Conservation (phyloP, 30 jellyfish, hydroid and myxozoan species). For the Pelagia noctiluca region DNA sequence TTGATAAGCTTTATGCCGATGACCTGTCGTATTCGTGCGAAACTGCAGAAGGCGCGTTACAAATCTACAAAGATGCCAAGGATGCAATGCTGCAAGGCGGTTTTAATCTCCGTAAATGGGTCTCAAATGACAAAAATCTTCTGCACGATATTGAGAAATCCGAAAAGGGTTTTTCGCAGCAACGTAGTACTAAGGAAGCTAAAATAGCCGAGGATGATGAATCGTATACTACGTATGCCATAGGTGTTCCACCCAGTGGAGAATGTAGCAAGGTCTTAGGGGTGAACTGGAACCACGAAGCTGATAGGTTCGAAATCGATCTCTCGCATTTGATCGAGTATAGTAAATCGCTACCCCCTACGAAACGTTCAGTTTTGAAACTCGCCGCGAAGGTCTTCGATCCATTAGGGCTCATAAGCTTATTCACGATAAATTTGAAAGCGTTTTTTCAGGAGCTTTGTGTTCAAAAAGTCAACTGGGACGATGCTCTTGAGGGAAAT, state of each 20-base stretch:
- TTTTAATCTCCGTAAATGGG: conserved; percentile 44
- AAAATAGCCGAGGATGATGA: conserved; percentile 22
- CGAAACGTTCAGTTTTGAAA: too few species aligned
- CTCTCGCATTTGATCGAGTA: too few species aligned
- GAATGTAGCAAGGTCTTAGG: conserved; percentile 21
- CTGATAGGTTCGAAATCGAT: too few species aligned
- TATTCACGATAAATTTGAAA: conserved; percentile 31
- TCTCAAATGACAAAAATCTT: conserved; percentile 5
- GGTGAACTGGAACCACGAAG: too few species aligned
- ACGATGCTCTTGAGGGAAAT: background rate
- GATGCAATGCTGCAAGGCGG: conserved; percentile 54
- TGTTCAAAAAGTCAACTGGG: conserved; percentile 42
- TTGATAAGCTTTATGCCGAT: conserved; percentile 30
- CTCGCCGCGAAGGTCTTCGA: too few species aligned
- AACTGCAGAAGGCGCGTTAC: conserved; percentile 22
- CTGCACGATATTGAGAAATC: conserved; percentile 7
- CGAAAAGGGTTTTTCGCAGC: background rate
- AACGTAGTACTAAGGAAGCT: background rate
- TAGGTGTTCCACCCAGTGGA: conserved; percentile 9
- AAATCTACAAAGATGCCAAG: background rate
- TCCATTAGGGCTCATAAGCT: conserved; percentile 55
- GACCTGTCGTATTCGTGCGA: conserved; percentile 18
- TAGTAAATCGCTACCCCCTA: too few species aligned
- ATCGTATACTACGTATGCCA: conserved; percentile 21
- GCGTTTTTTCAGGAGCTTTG: conserved; percentile 42